These are phyloP conservation scores for Eucidaris tribuloides DNA, from an alignment of 35 echinoderm and acorn worm genomes.

Conservation along the genomic window DNA sequence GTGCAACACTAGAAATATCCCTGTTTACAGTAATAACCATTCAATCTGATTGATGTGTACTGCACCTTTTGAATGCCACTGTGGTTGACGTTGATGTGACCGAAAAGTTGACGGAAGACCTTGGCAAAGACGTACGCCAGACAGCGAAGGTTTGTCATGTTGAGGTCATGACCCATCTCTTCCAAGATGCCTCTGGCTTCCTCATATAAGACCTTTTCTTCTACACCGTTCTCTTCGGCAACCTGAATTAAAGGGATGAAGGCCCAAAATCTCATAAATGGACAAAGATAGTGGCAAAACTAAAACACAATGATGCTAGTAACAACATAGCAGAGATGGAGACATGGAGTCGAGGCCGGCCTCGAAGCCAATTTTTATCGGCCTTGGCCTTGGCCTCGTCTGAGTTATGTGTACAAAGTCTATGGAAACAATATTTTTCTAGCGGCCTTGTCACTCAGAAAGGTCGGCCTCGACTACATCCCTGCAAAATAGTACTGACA, in stretches of 20 bases:
- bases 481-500: not conserved
- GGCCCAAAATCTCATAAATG: not conserved
- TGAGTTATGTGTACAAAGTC: too few species aligned
- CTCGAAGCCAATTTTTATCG: too few species aligned
- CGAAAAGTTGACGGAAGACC: constrained; percentile 57
- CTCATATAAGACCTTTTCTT: constrained; percentile 43
- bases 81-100: constrained; percentile 72
- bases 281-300: not conserved
- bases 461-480: too few species aligned
- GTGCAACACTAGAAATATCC: too few species aligned
- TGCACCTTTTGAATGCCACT: constrained; percentile 85
- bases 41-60: not conserved
- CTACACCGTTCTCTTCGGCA: not conserved
- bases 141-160: constrained; percentile 51
- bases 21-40: not conserved
- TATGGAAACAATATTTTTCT: too few species aligned
- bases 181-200: constrained; percentile 77
- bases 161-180: constrained; percentile 82
- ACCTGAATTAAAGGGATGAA: constrained; percentile 30
- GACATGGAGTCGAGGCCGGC: not conserved
- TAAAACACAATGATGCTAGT: too few species aligned
- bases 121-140: constrained; percentile 78
- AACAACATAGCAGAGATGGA: not conserved
- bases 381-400: too few species aligned
- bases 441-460: not conserved